These are phyloP conservation scores for Urocolius indicus DNA, from an alignment of 2,113 vertebrate genomes.

Conservation along the genomic window DNA sequence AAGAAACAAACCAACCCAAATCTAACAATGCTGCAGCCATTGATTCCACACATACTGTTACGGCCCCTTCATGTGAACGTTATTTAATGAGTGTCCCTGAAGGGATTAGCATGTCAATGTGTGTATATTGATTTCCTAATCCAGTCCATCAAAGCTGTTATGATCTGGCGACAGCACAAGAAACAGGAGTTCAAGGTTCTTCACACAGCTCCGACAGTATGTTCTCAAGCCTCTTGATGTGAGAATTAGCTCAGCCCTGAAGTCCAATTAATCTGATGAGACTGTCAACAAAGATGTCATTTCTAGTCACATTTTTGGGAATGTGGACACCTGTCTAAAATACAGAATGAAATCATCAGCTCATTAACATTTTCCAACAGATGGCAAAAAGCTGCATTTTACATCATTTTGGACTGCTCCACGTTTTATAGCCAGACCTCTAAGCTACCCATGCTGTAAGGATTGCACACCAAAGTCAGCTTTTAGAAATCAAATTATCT, in stretches of 20 bases:
- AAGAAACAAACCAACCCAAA: background rate
- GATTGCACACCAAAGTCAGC: background rate
- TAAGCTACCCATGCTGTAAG: background rate
- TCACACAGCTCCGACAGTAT: conserved; percentile 32
- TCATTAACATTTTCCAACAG: conserved; percentile 76
- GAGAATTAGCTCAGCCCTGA: conserved; percentile 57
- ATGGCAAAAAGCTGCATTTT: conserved; percentile 70
- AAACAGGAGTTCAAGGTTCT: conserved; percentile 64
- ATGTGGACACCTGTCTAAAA: conserved; percentile 74
- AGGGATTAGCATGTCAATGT: conserved; percentile 52
- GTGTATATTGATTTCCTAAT: conserved; percentile 65
- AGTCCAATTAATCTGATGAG: conserved; percentile 64
- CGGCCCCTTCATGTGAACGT: background rate
- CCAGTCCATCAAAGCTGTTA: background rate
- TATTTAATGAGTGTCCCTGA: conserved; percentile 59
- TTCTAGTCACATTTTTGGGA: conserved; percentile 53
- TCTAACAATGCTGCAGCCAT: background rate
- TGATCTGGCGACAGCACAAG: conserved; percentile 11
- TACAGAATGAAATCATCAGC: conserved; percentile 69
- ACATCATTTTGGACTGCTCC: conserved; percentile 30
- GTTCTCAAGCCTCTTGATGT: conserved; percentile 60
- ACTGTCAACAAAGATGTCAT: conserved; percentile 72
- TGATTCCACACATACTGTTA: background rate
- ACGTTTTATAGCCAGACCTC: background rate
- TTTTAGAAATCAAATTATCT: background rate